phyloP scores from a whole-genome alignment of 2,113 vertebrate species.

The Ornithorhynchus anatinus region DNA sequence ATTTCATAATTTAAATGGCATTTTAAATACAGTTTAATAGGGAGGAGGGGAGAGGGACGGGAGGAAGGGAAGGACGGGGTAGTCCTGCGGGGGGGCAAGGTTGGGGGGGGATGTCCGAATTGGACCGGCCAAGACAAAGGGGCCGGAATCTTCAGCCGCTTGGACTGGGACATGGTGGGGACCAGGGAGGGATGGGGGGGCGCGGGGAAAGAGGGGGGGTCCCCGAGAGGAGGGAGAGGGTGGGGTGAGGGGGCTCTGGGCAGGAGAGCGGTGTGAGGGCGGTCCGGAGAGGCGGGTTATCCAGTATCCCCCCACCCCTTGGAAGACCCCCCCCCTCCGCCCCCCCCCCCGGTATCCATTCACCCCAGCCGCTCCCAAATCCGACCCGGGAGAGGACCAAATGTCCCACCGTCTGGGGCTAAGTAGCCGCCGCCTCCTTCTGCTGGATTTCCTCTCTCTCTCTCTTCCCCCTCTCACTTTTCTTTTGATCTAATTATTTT shows the following conservation, averaged over 20 bases:
- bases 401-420: background rate
- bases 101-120: constrained; percentile 2
- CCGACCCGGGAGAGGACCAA: constrained; percentile 10
- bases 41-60: constrained; percentile 36
- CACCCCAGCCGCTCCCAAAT: too few relatives aligned
- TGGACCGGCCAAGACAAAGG: constrained; percentile 41
- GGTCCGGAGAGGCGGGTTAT: too few relatives aligned
- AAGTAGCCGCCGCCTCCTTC: background rate
- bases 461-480: constrained; percentile 67
- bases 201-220: background rate
- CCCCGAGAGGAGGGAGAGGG: background rate
- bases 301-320: background rate
- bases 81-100: background rate
- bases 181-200: background rate
- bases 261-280: background rate
- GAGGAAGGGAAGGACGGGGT: background rate
- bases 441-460: constrained; percentile 32
- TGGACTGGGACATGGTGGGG: accelerated
- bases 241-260: background rate
- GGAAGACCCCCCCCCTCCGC: background rate
- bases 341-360: background rate
- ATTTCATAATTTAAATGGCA: constrained; percentile 84
- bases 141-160: background rate
- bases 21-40: constrained; percentile 84
- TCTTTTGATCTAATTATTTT: constrained; percentile 96